Base-by-base conservation (phyloP, 2,113 vertebrate species). In the Triplophysa tibetana region DNA sequence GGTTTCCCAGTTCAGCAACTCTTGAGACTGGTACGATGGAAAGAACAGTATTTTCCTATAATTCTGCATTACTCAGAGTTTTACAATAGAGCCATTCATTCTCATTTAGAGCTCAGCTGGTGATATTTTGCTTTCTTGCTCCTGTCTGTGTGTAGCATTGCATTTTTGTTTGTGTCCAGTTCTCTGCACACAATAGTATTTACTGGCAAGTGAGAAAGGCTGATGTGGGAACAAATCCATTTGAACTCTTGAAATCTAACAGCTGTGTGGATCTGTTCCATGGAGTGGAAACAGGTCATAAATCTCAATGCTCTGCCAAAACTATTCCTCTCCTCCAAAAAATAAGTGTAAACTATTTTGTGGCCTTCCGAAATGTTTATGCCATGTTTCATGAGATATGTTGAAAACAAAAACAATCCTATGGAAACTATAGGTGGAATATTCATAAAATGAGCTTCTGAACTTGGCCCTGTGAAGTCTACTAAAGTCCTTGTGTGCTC, bases 141-240 rank as follows among this genome's bases (percentile, higher is more conserved):
- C 17, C 21, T 23, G 52, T 74, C n/a, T 74, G 14, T 61, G 17
- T 5, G n/a, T 24, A 19, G 54, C n/a, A 61, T 24, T 60, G 33
- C 21, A 48, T 75, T 63, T 75, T 75, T 63, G 64, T 70, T 64
- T 80, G 68, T 77, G 70, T 68, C 54, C 50, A 29, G 52, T 50
- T 72, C 56, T 52, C 19, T 21, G 54, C 24, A 24, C 58, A 62
- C 43, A 26, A 70, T 70, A 79, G 19, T 48, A 58, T 82, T 72
- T 74, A 50, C 52, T 85, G 68, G 72, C 52, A 54, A 75, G 52
- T 26, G 33, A 60, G 33, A 11, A 23, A 8, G 67, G 43, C 73
- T 82, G 77, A 80, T 85, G 77, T 82, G 83, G 77, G 67, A 58
- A 77, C 67, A 63, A 67, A 78, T 63, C 17, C 45, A 11, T 76